Base-by-base conservation (phyloP, 53 echinoderm and acorn worm species). In the Holothuria leucospilota region DNA sequence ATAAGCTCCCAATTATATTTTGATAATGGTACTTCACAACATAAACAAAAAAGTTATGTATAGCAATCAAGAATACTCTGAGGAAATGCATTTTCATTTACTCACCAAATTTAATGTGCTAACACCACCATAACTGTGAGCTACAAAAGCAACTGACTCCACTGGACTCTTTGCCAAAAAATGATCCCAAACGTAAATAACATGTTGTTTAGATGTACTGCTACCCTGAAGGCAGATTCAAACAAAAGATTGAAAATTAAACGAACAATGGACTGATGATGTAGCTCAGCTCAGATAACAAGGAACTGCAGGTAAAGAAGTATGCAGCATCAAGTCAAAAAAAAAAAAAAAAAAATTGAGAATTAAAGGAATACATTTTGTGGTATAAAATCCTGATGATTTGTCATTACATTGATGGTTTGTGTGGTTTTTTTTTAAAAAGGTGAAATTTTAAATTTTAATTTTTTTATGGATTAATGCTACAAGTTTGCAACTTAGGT, bases 41-140 rank as follows among this genome's bases (percentile, higher is more conserved):
- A 34, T 2, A 3, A 3, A 34, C 34, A 34, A 34, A 34, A 34
- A 34, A 3, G n/a, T n/a, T 34, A 34, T 34, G 34, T 34, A 34
- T 3, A 34, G 34, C 34, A 34, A 34, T 34, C 34, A 34, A 34
- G 3, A 34, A 34, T 34, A 34, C 34, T 34, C 3, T 34, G 1
- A 34, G 3, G 34, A 34, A 34, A 34, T 34, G 34, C 3, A 34
- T 34, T n/a, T n/a, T n/a, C n/a, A n/a, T n/a, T 30, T 38, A 78
- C 93, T 91, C 87, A 96, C 97, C 74, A 96, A 82, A 58, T 93
- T 86, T 15, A 89, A 28, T 26, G 94, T 93, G 39, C 91, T 89
- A 20, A 87, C 82, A 9, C 97, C 97, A 28, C 97, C 97, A 85
- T 87, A 91, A 67, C 97, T 96, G 84, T 96, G 97, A 13, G 97